Conservation (phyloP, 35 echinoderm and acorn worm species). For the Heliocidaris erythrogramma region DNA sequence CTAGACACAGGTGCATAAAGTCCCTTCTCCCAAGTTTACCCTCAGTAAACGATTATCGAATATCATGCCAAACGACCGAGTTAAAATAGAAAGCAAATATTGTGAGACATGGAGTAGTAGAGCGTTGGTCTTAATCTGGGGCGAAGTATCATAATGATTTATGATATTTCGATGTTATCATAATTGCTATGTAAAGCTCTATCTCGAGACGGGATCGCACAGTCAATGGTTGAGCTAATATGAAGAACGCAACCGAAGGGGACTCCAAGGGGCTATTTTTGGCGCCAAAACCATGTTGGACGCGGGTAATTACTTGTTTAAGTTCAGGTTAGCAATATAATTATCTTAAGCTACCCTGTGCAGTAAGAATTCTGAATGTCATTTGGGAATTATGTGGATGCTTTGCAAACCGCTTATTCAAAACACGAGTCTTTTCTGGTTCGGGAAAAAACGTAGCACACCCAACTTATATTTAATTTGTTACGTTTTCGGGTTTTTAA, state of each 20-base stretch:
- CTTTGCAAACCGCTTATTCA: background rate
- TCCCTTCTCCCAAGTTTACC: background rate
- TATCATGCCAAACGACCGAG: background rate
- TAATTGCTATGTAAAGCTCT: background rate
- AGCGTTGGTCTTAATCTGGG: background rate
- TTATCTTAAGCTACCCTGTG: background rate
- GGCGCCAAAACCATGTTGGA: background rate
- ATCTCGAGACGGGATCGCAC: background rate
- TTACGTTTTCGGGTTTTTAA: too few relatives aligned
- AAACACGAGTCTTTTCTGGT: background rate
- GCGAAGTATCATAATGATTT: background rate
- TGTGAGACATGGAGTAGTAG: background rate
- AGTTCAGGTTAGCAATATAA: background rate
- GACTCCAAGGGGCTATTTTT: background rate
- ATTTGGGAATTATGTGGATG: background rate
- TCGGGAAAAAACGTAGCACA: background rate
- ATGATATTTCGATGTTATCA: constrained; percentile 12
- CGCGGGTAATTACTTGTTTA: background rate
- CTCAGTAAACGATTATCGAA: background rate
- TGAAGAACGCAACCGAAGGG: background rate
- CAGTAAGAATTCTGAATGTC: background rate
- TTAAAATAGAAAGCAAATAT: constrained; percentile 1
- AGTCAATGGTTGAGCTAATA: background rate
- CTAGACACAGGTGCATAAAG: background rate
- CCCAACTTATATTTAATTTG: background rate